These are phyloP conservation scores for Ennomos fuscantarius DNA, from an alignment of 2,888 invertebrate species.

Conservation along the genomic window DNA sequence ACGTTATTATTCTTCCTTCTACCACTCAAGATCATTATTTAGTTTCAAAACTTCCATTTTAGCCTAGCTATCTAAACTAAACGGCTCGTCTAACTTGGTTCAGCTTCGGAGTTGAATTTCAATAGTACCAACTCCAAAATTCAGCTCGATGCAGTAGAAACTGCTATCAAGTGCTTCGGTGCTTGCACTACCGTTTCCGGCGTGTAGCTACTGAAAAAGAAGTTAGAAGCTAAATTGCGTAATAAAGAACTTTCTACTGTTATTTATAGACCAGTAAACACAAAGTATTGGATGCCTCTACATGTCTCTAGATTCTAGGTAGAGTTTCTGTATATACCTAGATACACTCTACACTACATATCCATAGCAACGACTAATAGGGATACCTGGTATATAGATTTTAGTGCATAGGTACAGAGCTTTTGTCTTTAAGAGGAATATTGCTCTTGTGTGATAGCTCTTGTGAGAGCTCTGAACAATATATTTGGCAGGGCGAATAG, in stretches of 20 bases:
- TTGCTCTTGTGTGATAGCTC: background rate
- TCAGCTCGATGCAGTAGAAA: constrained; percentile 25
- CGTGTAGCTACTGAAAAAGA: background rate
- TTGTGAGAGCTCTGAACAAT: background rate
- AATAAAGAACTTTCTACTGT: background rate
- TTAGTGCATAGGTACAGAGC: too few relatives aligned
- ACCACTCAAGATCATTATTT: constrained; percentile 18
- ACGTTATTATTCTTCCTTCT: constrained; percentile 8
- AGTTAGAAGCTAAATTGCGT: background rate
- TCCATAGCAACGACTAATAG: too few relatives aligned
- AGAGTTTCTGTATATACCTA: too few relatives aligned
- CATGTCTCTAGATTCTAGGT: too few relatives aligned
- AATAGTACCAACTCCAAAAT: constrained; percentile 34
- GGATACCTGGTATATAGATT: too few relatives aligned
- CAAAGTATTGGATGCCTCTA: too few relatives aligned
- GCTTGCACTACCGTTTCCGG: constrained; percentile 12
- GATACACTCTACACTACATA: too few relatives aligned
- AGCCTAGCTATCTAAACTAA: constrained; percentile 27
- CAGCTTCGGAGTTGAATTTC: constrained; percentile 30
- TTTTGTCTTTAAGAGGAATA: too few relatives aligned
- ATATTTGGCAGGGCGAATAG: too few relatives aligned
- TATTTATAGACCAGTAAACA: too few relatives aligned
- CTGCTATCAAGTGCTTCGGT: constrained; percentile 25
- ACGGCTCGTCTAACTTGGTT: constrained; percentile 32
- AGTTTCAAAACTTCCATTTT: constrained; percentile 26